Base-by-base conservation (phyloP, 2,888 invertebrate species). In the Epinotia brunnichana region DNA sequence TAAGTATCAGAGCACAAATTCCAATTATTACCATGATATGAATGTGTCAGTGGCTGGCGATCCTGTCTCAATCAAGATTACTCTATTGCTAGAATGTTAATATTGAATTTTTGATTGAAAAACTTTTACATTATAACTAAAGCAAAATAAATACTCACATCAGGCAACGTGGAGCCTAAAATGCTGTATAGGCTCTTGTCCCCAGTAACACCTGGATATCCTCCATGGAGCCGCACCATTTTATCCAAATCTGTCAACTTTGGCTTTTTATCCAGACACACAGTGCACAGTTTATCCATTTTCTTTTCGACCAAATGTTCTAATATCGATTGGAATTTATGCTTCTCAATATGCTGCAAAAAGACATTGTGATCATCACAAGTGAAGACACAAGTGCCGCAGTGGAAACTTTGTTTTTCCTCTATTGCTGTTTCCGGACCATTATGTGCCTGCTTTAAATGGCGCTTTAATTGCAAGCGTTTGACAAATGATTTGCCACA, bases 401-500 rank as follows among this genome's bases (percentile, higher is more conserved):
- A 93, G 75, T 80, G 80, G 74, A 88, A 91, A 3, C 71, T 74
- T 0, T 76, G 76, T 3, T 77, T 74, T 4, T 71, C 70, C 29
- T 78, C 77, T 9, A 48, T 57, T 17, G 56, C 11, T 13, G 57
- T 62, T 15, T 68, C 35, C 7, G 61, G 53, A 19, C 48, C 13
- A n/a, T 10, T 19, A n/a, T 68, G 71, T 7, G 24, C 68, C 70
- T 86, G 87, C 48, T 64, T 72, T 3, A 85, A 76, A 77, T 93
- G 92, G 57, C 79, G 84, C 70, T 85, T 89, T 1, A 89, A 77
- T 7, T 82, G 84, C 24, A 81, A 77, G 0, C 78, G 77, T 76
- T 89, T 92, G 0, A 86, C 81, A 77, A 92, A 92, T 0, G 91
- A 88, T 73, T 85, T 84, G 0, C 91, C 92, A 24, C 92, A 93